Base-by-base conservation (phyloP, 2,888 invertebrate genomes). In the Bhutanitis thaidina region DNA sequence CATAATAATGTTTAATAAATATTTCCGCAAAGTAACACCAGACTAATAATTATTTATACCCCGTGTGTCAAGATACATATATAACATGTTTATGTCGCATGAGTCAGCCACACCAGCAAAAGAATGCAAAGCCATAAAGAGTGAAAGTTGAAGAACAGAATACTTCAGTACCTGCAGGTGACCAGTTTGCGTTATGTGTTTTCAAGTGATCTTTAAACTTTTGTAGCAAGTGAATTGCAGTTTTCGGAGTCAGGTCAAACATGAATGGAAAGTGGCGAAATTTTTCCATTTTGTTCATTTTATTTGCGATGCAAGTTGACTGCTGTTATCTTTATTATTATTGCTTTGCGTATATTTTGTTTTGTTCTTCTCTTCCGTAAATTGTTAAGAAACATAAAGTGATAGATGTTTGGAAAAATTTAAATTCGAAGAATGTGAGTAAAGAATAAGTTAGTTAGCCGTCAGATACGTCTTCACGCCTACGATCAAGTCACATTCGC, bases 91-190 rank as follows among this genome's bases (percentile, higher is more conserved):
- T 8, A 27, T 12, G 2, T 41, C 16, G 14, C n/a, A 20, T 43
- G 30, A 32, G 1, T 43, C 9, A 34, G 34, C 16, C 2, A 3
- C 30, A 16, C 13, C 20, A 13, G 14, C 20, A 38, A 37, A 45
- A 44, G 35, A 35, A 45, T 45, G 39, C 14, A 50, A 51, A 12
- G 20, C 36, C 37, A 27, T 49, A 49, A 45, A 51, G 30, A 29
- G 51, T 45, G 51, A 51, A 51, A 51, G 51, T 40, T 35, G 45
- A 34, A 15, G 50, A 37, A 29, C 16, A 35, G 9, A 25, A 34
- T 34, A 16, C 14, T 29, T 20, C 34, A 10, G 27, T 37, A 45
- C 45, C 29, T 51, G 40, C 15, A 20, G 45, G 36, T 41, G 30
- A 45, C 44, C 39, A 36, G 35, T 41, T 51, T 34, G 7, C 7